These are phyloP conservation scores for Apotomis capreana DNA, from an alignment of 2,888 invertebrate species.

Conservation along the genomic window DNA sequence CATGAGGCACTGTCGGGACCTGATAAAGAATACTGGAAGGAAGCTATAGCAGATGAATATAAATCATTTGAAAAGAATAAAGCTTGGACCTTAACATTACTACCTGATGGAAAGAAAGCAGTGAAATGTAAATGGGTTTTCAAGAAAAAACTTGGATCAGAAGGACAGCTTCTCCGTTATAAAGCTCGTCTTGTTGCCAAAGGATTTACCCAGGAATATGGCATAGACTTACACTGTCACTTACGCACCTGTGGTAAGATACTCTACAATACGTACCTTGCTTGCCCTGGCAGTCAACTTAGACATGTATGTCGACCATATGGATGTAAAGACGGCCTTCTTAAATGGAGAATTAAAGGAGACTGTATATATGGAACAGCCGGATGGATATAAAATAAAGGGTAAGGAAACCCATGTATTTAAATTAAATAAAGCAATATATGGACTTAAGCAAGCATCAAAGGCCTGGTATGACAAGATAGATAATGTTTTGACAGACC, in stretches of 20 bases:
- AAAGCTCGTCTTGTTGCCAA: conserved; percentile 34
- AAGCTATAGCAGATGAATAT: conserved; percentile 25
- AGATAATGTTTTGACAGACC: not conserved
- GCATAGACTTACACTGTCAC: not conserved
- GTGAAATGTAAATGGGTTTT: conserved; percentile 32
- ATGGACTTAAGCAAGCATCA: conserved; percentile 21
- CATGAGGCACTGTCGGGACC: conserved; percentile 22
- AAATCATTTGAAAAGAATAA: conserved; percentile 1
- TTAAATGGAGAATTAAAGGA: conserved; percentile 19
- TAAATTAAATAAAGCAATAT: conserved; percentile 26
- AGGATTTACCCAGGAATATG: conserved; percentile 28
- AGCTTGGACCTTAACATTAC: not conserved
- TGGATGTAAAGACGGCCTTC: conserved; percentile 31
- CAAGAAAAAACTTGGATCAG: conserved; percentile 17
- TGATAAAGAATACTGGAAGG: conserved; percentile 18
- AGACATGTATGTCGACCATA: not conserved
- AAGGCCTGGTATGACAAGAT: conserved; percentile 28
- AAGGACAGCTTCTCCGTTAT: conserved; percentile 20
- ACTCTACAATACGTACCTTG: not conserved
- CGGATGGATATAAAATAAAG: conserved; percentile 10
- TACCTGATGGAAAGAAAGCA: conserved; percentile 8
- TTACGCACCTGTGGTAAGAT: not conserved
- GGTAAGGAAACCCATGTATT: conserved; percentile 22
- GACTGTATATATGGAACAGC: conserved; percentile 29
- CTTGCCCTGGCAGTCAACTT: not conserved